These are phyloP conservation scores for Odontomyia ornata DNA, from an alignment of 2,888 invertebrate species.

Conservation along the genomic window DNA sequence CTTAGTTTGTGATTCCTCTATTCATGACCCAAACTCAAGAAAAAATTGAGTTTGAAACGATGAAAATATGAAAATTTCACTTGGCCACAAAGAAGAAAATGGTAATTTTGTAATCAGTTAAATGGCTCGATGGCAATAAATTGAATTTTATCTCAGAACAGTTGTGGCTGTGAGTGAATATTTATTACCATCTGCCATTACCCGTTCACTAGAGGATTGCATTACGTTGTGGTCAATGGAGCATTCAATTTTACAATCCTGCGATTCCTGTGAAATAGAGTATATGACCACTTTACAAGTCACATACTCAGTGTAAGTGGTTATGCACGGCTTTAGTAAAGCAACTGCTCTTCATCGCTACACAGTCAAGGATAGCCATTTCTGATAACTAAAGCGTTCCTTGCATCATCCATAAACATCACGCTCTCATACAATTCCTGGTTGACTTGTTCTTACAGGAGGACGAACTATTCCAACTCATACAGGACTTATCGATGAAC, in stretches of 20 bases:
- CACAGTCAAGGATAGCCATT: neutral
- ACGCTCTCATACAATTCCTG: neutral
- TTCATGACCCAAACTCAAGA: too few species aligned
- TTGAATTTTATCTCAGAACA: neutral
- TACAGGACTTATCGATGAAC: too few species aligned
- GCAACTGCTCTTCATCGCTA: too few species aligned
- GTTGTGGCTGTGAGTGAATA: too few species aligned
- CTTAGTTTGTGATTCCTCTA: too few species aligned
- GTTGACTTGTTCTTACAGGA: too few species aligned
- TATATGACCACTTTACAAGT: neutral
- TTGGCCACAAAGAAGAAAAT: neutral
- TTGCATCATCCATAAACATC: constrained; percentile 41
- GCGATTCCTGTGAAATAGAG: neutral
- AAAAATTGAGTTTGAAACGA: too few species aligned
- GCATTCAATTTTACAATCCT: constrained; percentile 2
- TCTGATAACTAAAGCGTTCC: neutral
- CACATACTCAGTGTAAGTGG: neutral
- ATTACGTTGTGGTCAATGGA: constrained; percentile 14
- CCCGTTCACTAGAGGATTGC: neutral
- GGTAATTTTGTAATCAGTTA: constrained; percentile 30
- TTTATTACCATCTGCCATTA: constrained; percentile 1
- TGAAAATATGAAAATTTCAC: too few species aligned
- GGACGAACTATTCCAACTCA: too few species aligned
- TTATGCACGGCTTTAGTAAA: neutral
- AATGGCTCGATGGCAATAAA: constrained; percentile 19